Evolutionary conservation across 1,140 invertebrate genomes (phyloP).

Genomic region (Drosophila lacteicornis): DNA sequence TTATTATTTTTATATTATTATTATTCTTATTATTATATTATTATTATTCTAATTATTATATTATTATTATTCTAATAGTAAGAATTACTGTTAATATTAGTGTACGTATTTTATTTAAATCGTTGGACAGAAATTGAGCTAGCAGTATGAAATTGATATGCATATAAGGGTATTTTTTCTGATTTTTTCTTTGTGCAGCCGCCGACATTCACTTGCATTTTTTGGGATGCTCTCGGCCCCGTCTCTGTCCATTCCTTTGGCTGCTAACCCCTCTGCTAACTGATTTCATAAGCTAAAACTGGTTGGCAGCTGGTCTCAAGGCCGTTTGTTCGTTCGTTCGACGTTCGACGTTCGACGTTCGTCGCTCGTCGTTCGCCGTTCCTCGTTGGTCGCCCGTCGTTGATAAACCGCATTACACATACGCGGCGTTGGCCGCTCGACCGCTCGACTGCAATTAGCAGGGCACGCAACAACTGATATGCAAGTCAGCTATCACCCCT

Average conservation of each 20-base stretch:
- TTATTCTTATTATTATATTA: too few species aligned
- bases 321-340: slow-evolving; percentile 54
- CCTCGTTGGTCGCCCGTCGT: slow-evolving; percentile 33
- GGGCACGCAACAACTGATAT: slow-evolving; percentile 58
- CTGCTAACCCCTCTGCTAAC: slow-evolving; percentile 30
- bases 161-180: not conserved
- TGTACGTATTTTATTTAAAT: not conserved
- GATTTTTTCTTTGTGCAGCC: slow-evolving; percentile 38
- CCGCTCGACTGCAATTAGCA: slow-evolving; percentile 74
- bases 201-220: slow-evolving; percentile 58
- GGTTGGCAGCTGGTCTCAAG: slow-evolving; percentile 77
- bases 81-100: too few species aligned
- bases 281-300: slow-evolving; percentile 78
- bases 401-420: slow-evolving; percentile 80
- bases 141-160: slow-evolving; percentile 7
- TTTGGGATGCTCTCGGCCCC: slow-evolving; percentile 24
- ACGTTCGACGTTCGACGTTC: slow-evolving; percentile 27
- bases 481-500: slow-evolving; percentile 28
- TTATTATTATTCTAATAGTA: too few species aligned
- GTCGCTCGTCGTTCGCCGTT: slow-evolving; percentile 19
- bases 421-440: slow-evolving; percentile 65
- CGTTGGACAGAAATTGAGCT: not conserved
- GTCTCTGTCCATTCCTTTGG: slow-evolving; percentile 11
- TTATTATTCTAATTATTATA: too few species aligned
- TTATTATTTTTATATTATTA: too few species aligned